Conservation (phyloP, 2,797 vertebrate genomes). For the Hemibagrus guttatus region DNA sequence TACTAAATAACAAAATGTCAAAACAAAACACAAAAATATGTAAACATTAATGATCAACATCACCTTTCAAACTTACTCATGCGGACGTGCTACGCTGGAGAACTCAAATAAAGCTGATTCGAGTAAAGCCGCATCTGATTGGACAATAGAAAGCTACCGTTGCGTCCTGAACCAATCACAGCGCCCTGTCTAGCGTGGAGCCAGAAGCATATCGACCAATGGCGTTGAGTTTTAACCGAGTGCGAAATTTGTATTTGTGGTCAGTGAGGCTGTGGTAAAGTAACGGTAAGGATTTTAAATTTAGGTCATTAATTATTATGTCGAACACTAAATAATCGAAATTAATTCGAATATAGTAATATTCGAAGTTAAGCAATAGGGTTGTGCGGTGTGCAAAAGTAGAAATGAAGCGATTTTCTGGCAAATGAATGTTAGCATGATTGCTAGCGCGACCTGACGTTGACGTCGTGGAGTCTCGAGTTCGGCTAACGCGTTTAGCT, state of each 20-base stretch:
- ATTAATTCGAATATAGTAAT: too few relatives aligned
- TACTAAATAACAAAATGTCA: neutral
- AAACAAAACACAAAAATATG: neutral
- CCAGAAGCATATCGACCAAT: constrained; percentile 63
- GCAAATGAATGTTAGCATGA: neutral
- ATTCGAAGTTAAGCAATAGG: neutral
- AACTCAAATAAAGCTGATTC: constrained; percentile 78
- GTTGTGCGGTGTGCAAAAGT: neutral
- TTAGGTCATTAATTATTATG: neutral
- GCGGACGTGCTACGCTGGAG: neutral
- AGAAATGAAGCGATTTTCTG: neutral
- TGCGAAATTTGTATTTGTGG: constrained; percentile 70
- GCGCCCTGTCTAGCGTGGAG: neutral
- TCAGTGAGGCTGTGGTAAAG: constrained; percentile 43
- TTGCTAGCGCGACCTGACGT: neutral
- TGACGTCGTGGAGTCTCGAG: neutral
- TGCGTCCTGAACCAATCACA: constrained; percentile 62
- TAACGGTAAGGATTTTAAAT: constrained; percentile 57
- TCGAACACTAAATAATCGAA: neutral
- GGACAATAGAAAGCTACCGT: constrained; percentile 45
- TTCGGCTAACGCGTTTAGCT: neutral
- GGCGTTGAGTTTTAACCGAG: neutral
- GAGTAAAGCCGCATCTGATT: constrained; percentile 64
- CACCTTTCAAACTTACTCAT: constrained; percentile 37
- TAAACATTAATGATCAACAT: neutral